These are phyloP conservation scores for Apodemia duryi DNA, from an alignment of 2,888 invertebrate species.

Conservation along the genomic window DNA sequence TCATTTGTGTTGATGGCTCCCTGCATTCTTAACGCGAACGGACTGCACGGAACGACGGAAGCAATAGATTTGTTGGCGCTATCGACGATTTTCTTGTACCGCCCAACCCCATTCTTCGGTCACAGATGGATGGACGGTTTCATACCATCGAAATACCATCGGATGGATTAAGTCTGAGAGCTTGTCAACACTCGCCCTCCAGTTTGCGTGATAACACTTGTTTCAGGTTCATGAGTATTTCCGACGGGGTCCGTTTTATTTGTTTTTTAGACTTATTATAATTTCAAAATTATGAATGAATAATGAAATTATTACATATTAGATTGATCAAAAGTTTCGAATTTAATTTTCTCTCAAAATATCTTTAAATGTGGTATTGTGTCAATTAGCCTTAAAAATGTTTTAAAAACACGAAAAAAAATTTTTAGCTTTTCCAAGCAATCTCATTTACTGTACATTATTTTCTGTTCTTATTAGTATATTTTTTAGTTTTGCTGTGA, in stretches of 20 bases:
- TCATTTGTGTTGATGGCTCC: too few relatives aligned
- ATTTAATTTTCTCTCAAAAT: neutral
- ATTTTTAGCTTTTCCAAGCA: neutral
- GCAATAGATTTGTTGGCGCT: too few relatives aligned
- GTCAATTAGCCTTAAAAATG: slow-evolving; percentile 2
- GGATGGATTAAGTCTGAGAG: too few relatives aligned
- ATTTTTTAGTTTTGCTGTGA: neutral
- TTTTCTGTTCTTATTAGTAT: neutral
- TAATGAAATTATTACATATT: neutral
- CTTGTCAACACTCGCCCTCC: too few relatives aligned
- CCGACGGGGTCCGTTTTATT: neutral
- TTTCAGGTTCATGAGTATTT: too few relatives aligned
- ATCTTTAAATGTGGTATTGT: neutral
- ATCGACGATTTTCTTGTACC: too few relatives aligned
- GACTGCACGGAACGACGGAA: too few relatives aligned
- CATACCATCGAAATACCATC: too few relatives aligned
- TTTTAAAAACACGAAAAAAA: neutral
- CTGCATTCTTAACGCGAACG: too few relatives aligned
- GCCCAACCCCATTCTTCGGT: too few relatives aligned
- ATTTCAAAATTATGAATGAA: neutral
- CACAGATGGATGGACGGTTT: too few relatives aligned
- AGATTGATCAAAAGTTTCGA: neutral
- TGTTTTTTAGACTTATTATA: neutral
- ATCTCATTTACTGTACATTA: slow-evolving; percentile 4
- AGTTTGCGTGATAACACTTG: too few relatives aligned